These are phyloP conservation scores for Morinoia aosen DNA, from an alignment of 2,888 invertebrate genomes.

Conservation along the genomic window DNA sequence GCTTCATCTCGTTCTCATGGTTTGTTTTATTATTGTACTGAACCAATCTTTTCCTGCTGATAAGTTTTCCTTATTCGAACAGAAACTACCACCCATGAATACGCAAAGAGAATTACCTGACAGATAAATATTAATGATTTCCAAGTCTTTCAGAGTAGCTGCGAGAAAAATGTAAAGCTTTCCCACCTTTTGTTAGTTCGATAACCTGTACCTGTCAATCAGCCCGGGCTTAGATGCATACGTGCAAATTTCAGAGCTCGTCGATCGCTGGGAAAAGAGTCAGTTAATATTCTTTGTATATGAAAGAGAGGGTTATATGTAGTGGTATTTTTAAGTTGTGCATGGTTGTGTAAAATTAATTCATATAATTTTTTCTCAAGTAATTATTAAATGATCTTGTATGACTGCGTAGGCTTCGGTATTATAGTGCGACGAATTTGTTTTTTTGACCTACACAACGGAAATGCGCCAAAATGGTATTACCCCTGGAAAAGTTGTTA, in stretches of 20 bases:
- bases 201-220: background rate
- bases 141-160: background rate
- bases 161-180: background rate
- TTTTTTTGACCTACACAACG: no score
- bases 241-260: background rate
- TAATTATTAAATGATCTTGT: no score
- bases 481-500: no score
- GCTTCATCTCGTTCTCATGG: background rate
- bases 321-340: no score
- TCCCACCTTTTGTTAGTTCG: background rate
- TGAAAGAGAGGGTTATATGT: no score
- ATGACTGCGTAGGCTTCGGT: no score
- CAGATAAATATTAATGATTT: background rate
- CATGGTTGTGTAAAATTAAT: no score
- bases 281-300: no score
- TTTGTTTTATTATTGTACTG: background rate
- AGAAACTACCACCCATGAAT: background rate
- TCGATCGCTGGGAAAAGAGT: no score
- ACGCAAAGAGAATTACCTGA: background rate
- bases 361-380: no score
- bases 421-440: no score
- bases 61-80: background rate
- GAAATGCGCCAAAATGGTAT: no score
- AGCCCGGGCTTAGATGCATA: background rate
- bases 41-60: background rate